Base-by-base conservation (phyloP, 2,888 invertebrate genomes). In the Blastobasis lacticolella region DNA sequence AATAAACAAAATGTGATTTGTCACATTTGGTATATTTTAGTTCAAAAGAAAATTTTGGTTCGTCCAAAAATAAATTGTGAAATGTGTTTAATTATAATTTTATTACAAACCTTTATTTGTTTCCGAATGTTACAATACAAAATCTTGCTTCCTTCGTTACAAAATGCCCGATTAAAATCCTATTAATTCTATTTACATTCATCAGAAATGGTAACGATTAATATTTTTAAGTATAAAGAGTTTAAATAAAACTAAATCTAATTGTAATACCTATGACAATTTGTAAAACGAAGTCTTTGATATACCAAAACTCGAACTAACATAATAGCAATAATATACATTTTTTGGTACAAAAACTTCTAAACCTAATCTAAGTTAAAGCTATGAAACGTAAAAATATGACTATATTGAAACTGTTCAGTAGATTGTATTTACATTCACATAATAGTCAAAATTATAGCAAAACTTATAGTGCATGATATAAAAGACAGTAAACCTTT, bases 271-370 rank as follows among this genome's bases (percentile, higher is more conserved):
- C 77, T 82, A 82, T 70, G 72, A 84, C 79, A 84, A 78, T 83
- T 81, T 82, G 80, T 81, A 73, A 71, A 56, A 71, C 80, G 81
- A 87, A 86, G 81, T 75, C 73, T 76, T 72, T 67, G 59, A 60
- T 73, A 74, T 73, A 86, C 85, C 87, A 87, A 85, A 81, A 77
- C 23, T 23, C 71, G 62, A 78, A 75, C 75, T 81, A 81, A 78
- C 73, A 75, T 66, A 63, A 64, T 61, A 23, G 23, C 23, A 23
- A 74, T 66, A 84, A 83, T 84, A 83, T 81, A 86, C 79, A 86
- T 73, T 84, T 81, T 88, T 88, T 85, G 87, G 86, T 84, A 83
- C 73, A 81, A 77, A 75, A 86, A 80, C 83, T 83, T 86, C 75
- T 41, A 62, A 70, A 69, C 69, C 69, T 68, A 75, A 73, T 57